Base-by-base conservation (phyloP, 2,888 invertebrate species). In the Caenorhabditis panamensis region DNA sequence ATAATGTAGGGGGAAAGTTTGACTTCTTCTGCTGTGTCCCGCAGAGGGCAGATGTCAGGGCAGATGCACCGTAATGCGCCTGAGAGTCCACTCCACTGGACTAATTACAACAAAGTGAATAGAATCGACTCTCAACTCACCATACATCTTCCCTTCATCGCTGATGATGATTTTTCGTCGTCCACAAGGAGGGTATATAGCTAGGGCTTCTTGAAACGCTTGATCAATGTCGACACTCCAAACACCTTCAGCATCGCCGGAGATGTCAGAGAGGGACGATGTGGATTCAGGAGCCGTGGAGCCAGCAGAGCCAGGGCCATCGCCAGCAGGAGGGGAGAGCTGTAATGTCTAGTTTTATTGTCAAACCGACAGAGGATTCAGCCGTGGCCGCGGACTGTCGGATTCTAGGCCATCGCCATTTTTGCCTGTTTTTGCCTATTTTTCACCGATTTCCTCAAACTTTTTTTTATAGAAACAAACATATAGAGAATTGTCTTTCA, bases 101-200 rank as follows among this genome's bases (percentile, higher is more conserved):
- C 56, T 47, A n/a, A n/a, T n/a, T n/a, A n/a, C n/a, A n/a, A n/a
- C n/a, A n/a, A n/a, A n/a, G n/a, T n/a, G n/a, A n/a, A n/a, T n/a
- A n/a, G n/a, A n/a, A n/a, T 22, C 53, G 11, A 9, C 26, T 28
- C 56, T 44, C 26, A 53, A 41, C 84, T 78, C 71, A 99, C 98
- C 99, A 94, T 98, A 99, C 99, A 99, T 99, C 94, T 99, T 99
- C 92, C 99, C 99, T 94, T 99, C 99, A 93, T 99, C 99, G 90
- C 97, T 97, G 91, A 99, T 94, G 91, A 99, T 99, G 92, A 99
- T 99, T 94, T 99, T 99, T 92, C 99, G 94, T 90, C 99, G 93
- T 87, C 99, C 99, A 93, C 99, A 99, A 84, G 99, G 99, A 82
- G 99, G 99, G 93, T 99, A 99, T 92, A 99, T 98, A 91, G 97